phyloP scores from a whole-genome alignment of 2,888 invertebrate genomes.

The Caradrina kadenii region DNA sequence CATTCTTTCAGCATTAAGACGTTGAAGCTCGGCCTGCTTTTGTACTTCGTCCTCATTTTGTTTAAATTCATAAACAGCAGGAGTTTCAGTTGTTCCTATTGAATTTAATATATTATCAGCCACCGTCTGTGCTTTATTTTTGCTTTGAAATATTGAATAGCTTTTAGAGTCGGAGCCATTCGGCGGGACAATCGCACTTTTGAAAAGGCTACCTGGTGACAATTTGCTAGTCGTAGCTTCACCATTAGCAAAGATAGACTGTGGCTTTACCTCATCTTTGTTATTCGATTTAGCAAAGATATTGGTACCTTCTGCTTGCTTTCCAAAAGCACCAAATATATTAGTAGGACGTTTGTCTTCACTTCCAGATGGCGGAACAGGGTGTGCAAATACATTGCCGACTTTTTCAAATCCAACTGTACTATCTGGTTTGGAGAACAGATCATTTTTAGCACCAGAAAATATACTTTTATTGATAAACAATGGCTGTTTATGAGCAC shows the following conservation, averaged over 20 bases:
- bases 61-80: conserved; percentile 79
- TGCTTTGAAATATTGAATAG: conserved; percentile 82
- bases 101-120: conserved; percentile 82
- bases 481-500: conserved; percentile 24
- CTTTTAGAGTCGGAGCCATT: conserved; percentile 71
- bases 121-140: conserved; percentile 80
- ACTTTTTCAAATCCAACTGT: conserved; percentile 64
- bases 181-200: conserved; percentile 74
- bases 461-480: conserved; percentile 60
- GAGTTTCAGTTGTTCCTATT: conserved; percentile 64
- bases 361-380: conserved; percentile 51
- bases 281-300: conserved; percentile 61
- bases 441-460: conserved; percentile 62
- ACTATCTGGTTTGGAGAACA: conserved; percentile 67
- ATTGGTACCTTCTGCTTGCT: conserved; percentile 65
- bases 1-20: conserved; percentile 67
- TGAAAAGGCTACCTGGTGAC: conserved; percentile 83
- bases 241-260: conserved; percentile 73
- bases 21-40: conserved; percentile 56
- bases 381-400: conserved; percentile 76
- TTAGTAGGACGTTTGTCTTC: conserved; percentile 68
- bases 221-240: conserved; percentile 67
- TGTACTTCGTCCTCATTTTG: conserved; percentile 69
- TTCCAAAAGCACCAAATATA: conserved; percentile 77
- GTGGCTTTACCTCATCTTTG: conserved; percentile 53